Conservation (phyloP, 2,797 vertebrate species). For the Loris lydekkerianus region DNA sequence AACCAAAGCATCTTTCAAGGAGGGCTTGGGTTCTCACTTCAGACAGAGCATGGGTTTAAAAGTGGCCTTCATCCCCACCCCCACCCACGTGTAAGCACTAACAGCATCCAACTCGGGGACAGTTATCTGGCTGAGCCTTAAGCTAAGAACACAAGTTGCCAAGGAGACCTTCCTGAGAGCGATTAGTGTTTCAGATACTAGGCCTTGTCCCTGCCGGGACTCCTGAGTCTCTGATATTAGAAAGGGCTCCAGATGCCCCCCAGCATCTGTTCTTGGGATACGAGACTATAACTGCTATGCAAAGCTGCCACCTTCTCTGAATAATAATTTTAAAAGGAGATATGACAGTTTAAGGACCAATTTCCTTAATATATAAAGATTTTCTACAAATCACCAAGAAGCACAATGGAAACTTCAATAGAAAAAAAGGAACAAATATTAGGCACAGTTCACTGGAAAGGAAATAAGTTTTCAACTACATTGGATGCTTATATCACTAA, state of each 20-base stretch:
- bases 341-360: background rate
- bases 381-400: constrained; percentile 48
- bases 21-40: background rate
- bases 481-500: background rate
- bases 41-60: background rate
- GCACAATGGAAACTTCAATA: background rate
- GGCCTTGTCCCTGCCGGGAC: background rate
- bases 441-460: background rate
- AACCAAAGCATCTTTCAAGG: background rate
- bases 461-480: background rate
- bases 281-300: background rate
- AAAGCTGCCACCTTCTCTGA: background rate
- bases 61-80: background rate
- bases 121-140: background rate
- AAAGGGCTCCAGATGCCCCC: background rate
- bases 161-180: background rate
- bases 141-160: background rate
- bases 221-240: background rate
- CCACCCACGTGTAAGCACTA: background rate
- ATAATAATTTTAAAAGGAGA: background rate
- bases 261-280: background rate
- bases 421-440: background rate
- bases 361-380: constrained; percentile 16
- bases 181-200: background rate
- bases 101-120: background rate